These are phyloP conservation scores for Mylabris phalerata DNA, from an alignment of 1,140 invertebrate species.

Conservation along the genomic window DNA sequence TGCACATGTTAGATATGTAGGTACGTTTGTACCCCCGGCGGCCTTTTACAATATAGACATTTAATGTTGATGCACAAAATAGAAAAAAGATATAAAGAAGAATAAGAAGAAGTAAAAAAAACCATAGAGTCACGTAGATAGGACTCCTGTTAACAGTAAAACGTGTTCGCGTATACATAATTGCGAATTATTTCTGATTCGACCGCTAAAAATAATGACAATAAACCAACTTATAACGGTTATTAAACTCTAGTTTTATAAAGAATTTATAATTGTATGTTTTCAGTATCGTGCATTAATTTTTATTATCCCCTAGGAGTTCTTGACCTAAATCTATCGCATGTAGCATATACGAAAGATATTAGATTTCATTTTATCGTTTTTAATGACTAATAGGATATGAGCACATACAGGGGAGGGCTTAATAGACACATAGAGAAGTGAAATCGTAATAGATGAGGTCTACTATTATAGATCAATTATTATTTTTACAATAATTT, in stretches of 20 bases:
- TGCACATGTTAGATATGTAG: too few species aligned
- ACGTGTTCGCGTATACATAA: constrained; percentile 24
- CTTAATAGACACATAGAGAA: background rate
- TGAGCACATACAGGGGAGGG: too few species aligned
- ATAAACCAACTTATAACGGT: constrained; percentile 15
- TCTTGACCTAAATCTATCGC: constrained; percentile 16
- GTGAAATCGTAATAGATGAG: constrained; percentile 13
- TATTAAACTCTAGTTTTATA: constrained; percentile 6
- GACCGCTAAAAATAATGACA: constrained; percentile 20
- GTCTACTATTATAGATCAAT: constrained; percentile 12
- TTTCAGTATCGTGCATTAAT: constrained; percentile 7
- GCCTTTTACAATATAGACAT: too few species aligned
- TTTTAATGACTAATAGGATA: background rate
- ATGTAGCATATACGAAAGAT: background rate
- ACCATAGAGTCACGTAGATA: constrained; percentile 21
- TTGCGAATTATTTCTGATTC: constrained; percentile 23
- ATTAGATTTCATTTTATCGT: constrained; percentile 4
- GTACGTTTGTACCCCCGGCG: too few species aligned
- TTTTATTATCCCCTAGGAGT: constrained; percentile 13
- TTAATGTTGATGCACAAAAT: too few species aligned
- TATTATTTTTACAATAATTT: background rate
- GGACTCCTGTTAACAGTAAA: constrained; percentile 22
- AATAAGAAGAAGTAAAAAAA: background rate
- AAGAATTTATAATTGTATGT: constrained; percentile 1
- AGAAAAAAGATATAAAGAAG: background rate